Conservation (phyloP, 2,113 vertebrate genomes). For the Brachyistius frenatus region DNA sequence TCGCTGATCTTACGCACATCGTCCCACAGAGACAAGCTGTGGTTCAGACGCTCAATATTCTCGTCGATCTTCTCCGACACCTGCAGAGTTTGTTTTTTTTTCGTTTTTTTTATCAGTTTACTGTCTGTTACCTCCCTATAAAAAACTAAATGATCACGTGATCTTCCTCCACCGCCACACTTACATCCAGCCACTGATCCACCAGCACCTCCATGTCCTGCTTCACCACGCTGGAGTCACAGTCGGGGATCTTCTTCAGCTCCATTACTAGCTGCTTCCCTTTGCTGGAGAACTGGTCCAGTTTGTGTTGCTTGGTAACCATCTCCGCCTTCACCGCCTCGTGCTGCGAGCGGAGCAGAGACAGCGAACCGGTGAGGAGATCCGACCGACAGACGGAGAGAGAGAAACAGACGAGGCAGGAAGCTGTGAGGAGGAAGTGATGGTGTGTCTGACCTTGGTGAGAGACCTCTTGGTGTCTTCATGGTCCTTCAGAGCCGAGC, state of each 20-base stretch:
- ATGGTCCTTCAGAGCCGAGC: constrained; percentile 87
- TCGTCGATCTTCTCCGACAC: constrained; percentile 92
- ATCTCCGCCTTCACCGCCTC: constrained; percentile 89
- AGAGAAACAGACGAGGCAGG: background rate
- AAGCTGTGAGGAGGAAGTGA: too few relatives aligned
- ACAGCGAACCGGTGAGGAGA: background rate
- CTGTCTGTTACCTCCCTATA: too few relatives aligned
- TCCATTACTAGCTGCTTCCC: constrained; percentile 91
- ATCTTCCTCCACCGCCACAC: constrained; percentile 50
- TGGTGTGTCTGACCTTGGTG: constrained; percentile 85
- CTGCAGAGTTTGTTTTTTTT: constrained; percentile 82
- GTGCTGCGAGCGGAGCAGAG: constrained; percentile 85
- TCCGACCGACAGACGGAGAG: background rate
- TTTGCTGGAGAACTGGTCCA: constrained; percentile 92
- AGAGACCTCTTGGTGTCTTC: constrained; percentile 90
- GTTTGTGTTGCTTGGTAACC: constrained; percentile 87
- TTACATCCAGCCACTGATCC: constrained; percentile 98
- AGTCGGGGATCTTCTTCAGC: constrained; percentile 90
- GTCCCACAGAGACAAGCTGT: constrained; percentile 88
- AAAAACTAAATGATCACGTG: too few relatives aligned
- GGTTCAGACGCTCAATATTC: constrained; percentile 87
- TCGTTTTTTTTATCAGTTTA: too few relatives aligned
- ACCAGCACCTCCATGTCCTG: constrained; percentile 89
- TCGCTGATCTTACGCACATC: constrained; percentile 88
- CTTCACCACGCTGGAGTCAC: constrained; percentile 85